These are phyloP conservation scores for Neoitamus cyanurus DNA, from an alignment of 2,888 invertebrate species.

Conservation along the genomic window DNA sequence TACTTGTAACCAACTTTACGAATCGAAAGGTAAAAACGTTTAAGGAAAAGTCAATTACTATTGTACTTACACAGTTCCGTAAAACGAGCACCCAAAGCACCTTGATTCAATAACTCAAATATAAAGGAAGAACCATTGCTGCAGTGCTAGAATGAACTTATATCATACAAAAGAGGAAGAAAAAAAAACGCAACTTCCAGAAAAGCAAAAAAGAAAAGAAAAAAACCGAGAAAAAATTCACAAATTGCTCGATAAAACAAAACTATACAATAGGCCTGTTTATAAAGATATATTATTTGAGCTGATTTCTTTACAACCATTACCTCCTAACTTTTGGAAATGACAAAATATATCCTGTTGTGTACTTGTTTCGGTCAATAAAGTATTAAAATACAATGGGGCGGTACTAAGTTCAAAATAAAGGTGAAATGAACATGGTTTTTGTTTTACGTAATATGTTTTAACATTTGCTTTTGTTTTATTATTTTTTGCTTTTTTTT, in stretches of 20 bases:
- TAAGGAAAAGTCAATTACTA: background rate
- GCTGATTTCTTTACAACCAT: background rate
- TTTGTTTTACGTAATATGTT: constrained; percentile 3
- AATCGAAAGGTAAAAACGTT: background rate
- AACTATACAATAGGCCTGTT: background rate
- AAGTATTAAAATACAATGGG: background rate
- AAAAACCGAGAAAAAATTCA: background rate
- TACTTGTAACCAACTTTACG: background rate
- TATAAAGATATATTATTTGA: constrained; percentile 9
- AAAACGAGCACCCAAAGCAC: background rate
- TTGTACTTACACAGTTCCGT: constrained; percentile 10
- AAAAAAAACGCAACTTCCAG: background rate
- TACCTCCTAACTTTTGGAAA: background rate
- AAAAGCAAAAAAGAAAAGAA: background rate
- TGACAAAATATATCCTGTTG: background rate
- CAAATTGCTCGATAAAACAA: background rate
- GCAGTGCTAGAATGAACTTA: background rate
- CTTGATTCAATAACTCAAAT: background rate
- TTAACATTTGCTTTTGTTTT: background rate
- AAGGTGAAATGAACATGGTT: background rate
- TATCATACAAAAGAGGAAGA: background rate
- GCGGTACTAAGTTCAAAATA: background rate
- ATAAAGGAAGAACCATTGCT: background rate
- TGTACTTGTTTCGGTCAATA: background rate
- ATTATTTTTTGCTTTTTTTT: background rate